Conservation (phyloP, 1,140 invertebrate genomes). For the Achatina immaculata region DNA sequence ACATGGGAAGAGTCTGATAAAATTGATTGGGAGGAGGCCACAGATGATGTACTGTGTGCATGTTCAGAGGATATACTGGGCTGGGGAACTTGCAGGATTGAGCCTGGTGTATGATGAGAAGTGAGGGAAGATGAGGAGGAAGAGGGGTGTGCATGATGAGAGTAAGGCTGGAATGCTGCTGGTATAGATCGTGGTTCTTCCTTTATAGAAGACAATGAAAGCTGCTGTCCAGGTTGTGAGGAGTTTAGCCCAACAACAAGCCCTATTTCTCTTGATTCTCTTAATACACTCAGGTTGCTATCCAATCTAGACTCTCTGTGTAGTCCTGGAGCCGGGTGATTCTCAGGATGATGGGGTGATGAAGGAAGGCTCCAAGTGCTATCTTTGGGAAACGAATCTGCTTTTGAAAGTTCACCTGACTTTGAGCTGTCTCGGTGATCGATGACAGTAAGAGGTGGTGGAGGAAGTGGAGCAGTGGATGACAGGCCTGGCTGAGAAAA, state of each 20-base stretch:
- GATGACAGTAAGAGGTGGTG: constrained; percentile 42
- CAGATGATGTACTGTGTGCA: constrained; percentile 35
- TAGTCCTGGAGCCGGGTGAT: background rate
- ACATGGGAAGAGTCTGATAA: constrained; percentile 10
- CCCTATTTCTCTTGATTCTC: constrained; percentile 38
- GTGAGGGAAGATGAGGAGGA: constrained; percentile 71
- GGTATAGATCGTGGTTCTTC: constrained; percentile 22
- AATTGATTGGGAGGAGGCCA: constrained; percentile 14
- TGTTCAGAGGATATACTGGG: constrained; percentile 52
- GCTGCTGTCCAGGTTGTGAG: constrained; percentile 12
- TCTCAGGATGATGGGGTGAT: constrained; percentile 25
- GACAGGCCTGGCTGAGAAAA: constrained; percentile 15
- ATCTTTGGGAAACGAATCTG: constrained; percentile 29
- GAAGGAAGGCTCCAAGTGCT: background rate
- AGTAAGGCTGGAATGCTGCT: constrained; percentile 42
- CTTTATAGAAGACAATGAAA: constrained; percentile 18
- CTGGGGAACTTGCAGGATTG: constrained; percentile 62
- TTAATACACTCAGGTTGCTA: constrained; percentile 35
- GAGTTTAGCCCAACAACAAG: constrained; percentile 17
- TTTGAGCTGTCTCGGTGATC: constrained; percentile 29
- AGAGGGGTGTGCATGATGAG: constrained; percentile 12
- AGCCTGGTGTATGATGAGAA: constrained; percentile 48
- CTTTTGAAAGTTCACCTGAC: constrained; percentile 19
- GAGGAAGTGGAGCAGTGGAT: constrained; percentile 34
- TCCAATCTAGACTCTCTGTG: constrained; percentile 31